Percentiles rank a stretch among this genome's conserved stretches.
Conservation (phyloP, 2,888 invertebrate species). For the Ramazzottius varieornatus region DNA sequence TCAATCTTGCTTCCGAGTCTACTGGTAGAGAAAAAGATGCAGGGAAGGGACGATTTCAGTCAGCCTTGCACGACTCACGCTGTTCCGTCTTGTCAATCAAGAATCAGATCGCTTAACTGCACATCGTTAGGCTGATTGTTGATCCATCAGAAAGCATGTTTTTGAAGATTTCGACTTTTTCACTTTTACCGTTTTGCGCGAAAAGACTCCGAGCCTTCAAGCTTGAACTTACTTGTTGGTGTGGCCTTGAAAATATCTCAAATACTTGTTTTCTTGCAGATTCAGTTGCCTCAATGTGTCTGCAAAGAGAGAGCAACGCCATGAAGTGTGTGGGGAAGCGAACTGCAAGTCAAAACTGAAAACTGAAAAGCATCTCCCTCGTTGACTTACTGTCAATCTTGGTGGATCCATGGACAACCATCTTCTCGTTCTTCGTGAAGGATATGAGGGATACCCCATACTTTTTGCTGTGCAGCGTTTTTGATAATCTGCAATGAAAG, state of each 20-base stretch:
- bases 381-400: background rate
- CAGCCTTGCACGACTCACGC: no score
- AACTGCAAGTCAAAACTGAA: background rate
- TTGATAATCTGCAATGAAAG: background rate
- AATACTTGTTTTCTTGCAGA: background rate
- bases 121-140: no score
- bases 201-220: no score
- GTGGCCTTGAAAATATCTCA: background rate
- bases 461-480: constrained; percentile 1
- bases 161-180: background rate
- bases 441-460: background rate
- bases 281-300: background rate
- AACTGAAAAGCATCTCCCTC: no score
- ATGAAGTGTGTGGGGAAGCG: background rate
- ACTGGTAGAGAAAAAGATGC: no score
- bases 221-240: background rate
- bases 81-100: no score
- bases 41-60: no score
- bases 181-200: background rate
- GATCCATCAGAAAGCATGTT: background rate
- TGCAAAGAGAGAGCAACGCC: background rate
- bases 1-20: no score
- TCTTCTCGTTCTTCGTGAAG: background rate
- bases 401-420: background rate
- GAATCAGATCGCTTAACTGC: no score